Conservation (phyloP, 2,888 invertebrate genomes). For the Nephrotoma flavescens region DNA sequence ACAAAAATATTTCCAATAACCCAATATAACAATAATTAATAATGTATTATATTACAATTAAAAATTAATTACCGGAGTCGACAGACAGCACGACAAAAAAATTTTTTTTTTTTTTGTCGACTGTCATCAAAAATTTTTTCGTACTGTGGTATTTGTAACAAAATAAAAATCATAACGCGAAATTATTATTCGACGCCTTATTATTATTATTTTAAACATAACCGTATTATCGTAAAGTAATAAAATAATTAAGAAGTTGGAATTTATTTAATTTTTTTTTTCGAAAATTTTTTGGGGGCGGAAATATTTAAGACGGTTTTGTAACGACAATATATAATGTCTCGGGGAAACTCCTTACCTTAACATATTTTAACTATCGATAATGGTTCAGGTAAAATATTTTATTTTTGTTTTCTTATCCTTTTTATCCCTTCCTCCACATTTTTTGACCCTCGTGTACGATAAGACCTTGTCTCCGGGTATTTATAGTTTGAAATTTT, state of each 20-base stretch:
- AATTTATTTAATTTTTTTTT: neutral
- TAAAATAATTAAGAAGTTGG: neutral
- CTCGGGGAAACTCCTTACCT: neutral
- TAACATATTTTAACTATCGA: too few species aligned
- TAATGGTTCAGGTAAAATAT: neutral
- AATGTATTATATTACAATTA: neutral
- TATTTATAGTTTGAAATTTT: neutral
- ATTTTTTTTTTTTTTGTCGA: neutral
- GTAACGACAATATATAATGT: neutral
- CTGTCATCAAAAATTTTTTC: neutral
- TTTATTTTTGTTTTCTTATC: neutral
- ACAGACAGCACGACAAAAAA: neutral
- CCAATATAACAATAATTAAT: neutral
- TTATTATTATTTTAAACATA: neutral
- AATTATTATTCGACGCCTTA: neutral
- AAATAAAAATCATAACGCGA: neutral
- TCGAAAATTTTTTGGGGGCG: neutral
- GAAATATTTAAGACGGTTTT: neutral
- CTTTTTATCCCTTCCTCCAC: neutral
- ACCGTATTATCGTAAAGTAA: neutral
- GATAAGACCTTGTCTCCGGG: neutral
- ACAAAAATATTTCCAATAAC: neutral
- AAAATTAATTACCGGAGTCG: neutral
- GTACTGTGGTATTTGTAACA: neutral
- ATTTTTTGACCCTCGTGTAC: neutral